phyloP scores from a whole-genome alignment of 2,113 vertebrate species.

The Dasypus novemcinctus region DNA sequence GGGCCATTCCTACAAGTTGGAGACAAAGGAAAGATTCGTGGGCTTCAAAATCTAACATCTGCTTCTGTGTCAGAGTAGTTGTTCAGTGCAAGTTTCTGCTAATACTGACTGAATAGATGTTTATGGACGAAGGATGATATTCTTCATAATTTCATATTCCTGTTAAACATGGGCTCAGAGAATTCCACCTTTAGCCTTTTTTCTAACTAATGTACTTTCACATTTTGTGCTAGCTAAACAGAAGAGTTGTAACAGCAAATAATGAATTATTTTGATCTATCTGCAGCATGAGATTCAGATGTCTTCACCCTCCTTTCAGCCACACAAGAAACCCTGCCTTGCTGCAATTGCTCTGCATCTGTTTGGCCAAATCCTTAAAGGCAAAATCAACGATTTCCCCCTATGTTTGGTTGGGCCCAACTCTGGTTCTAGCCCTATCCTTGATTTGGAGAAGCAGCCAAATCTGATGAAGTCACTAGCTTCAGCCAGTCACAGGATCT shows the following conservation, averaged over 20 bases:
- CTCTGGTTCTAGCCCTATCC: background rate
- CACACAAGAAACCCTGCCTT: background rate
- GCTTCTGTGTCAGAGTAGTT: background rate
- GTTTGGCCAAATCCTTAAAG: background rate
- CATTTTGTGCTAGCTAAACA: slow-evolving; percentile 26
- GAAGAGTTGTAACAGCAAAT: slow-evolving; percentile 16
- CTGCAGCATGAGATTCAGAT: background rate
- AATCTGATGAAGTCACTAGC: background rate
- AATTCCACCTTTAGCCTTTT: background rate
- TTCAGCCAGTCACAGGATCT: background rate
- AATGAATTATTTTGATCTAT: slow-evolving; percentile 4
- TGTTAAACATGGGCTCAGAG: background rate
- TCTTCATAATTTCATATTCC: background rate
- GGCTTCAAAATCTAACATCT: background rate
- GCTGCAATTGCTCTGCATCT: background rate
- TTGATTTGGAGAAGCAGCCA: background rate
- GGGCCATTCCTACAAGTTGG: background rate
- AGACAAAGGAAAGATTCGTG: background rate
- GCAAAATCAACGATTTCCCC: background rate
- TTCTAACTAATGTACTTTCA: slow-evolving; percentile 1
- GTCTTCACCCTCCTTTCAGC: background rate
- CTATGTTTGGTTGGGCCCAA: background rate
- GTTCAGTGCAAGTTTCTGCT: background rate
- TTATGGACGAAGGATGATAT: background rate
- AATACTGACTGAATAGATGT: background rate